Base-by-base conservation (phyloP, 2,797 vertebrate genomes). In the Melanotaenia nigrans region DNA sequence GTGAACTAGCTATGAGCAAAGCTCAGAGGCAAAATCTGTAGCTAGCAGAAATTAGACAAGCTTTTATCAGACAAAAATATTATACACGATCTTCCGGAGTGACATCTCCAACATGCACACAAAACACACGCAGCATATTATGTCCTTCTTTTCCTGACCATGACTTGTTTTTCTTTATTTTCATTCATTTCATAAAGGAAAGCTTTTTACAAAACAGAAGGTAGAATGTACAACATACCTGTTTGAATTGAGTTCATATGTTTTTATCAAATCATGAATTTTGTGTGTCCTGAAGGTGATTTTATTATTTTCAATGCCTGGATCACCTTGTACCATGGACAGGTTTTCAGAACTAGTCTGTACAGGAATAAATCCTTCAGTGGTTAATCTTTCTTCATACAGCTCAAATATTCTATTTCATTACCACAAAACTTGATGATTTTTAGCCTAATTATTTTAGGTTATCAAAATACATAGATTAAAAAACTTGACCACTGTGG, bases 21-120 rank as follows among this genome's bases (percentile, higher is more conserved):
- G 59, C 61, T 83, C 53, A 68, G 30, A 71, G 73, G 61, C 65
- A 61, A 55, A 30, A 61, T 38, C n/a, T 24, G 57, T 12, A 28
- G 47, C 68, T 42, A 51, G 55, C 56, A 60, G 18, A 68, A 71
- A 56, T 55, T 73, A 76, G 73, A 32, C 68, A 77, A 79, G 38
- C 73, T 56, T 83, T 82, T 77, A 72, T 75, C 18, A 10, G 22
- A 18, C 3, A 40, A 53, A 73, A 63, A 79, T 72, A 74, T 86
- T 67, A 33, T 57, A 51, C 70, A n/a, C 68, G 69, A 67, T 14
- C 16, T 58, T 75, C 35, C 61, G 61, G 55, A 61, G 62, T 65
- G 22, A 67, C 71, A 30, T 57, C 32, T 33, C 11, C 25, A 32
- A 61, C 53, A 49, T 5, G 30, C 24, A 45, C 14, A 61, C 11